phyloP scores from a whole-genome alignment of 2,888 invertebrate species.

The Heliothis peltigera region DNA sequence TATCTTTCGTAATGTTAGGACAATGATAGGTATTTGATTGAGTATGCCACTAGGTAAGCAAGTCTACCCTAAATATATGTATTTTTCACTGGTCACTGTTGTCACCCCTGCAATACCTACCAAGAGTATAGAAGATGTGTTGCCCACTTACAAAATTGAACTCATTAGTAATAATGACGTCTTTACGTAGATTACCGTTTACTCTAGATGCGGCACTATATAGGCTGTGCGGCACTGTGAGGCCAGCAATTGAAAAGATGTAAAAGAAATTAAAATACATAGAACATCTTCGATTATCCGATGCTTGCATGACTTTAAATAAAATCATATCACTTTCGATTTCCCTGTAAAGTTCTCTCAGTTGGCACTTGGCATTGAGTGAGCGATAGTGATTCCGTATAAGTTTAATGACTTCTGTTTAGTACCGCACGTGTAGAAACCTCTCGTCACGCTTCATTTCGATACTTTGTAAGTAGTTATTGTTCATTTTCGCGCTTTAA shows the following conservation, averaged over 20 bases:
- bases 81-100: no score
- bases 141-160: no score
- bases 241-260: no score
- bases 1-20: no score
- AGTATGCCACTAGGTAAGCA: no score
- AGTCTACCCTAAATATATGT: no score
- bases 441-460: slow-evolving; percentile 52
- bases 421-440: slow-evolving; percentile 54
- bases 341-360: slow-evolving; percentile 22
- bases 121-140: no score
- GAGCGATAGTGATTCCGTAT: slow-evolving; percentile 35
- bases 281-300: not conserved
- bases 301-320: not conserved
- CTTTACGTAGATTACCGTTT: no score
- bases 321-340: slow-evolving; percentile 28
- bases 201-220: not conserved
- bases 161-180: no score
- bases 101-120: no score
- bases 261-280: not conserved
- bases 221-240: not conserved
- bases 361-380: slow-evolving; percentile 22
- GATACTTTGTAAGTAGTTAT: slow-evolving; percentile 45
- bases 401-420: slow-evolving; percentile 53
- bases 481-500: slow-evolving; percentile 46
- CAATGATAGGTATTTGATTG: no score